Evolutionary conservation across 2,888 invertebrate species (phyloP).

Genomic region (Cerceris rybyensis): DNA sequence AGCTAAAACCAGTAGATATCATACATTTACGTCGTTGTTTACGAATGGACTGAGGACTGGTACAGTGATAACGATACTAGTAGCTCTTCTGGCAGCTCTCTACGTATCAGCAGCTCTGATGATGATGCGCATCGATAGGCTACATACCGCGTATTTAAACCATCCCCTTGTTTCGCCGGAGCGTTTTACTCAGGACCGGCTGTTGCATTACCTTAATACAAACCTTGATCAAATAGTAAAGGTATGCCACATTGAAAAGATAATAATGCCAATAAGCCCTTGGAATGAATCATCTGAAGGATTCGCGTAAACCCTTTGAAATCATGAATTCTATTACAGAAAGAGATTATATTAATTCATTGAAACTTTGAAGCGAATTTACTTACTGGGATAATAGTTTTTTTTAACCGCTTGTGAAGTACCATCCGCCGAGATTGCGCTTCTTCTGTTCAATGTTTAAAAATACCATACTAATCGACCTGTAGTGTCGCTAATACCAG

Average conservation of each 20-base stretch:
- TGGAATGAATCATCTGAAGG: too few species aligned
- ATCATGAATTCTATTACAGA: background rate
- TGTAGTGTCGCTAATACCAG: too few species aligned
- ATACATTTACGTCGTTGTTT: conserved; percentile 40
- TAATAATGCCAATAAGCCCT: too few species aligned
- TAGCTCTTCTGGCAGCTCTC: conserved; percentile 75
- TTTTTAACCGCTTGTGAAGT: too few species aligned
- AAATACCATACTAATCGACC: too few species aligned
- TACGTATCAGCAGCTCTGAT: conserved; percentile 78
- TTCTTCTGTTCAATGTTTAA: too few species aligned
- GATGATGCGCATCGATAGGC: conserved; percentile 78
- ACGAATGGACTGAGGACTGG: conserved; percentile 65
- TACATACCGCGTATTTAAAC: conserved; percentile 78
- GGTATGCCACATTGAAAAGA: conserved; percentile 81
- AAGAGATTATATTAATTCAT: too few species aligned
- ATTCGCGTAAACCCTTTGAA: background rate
- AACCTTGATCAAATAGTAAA: conserved; percentile 92
- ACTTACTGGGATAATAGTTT: too few species aligned
- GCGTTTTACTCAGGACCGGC: conserved; percentile 76
- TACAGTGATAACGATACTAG: conserved; percentile 75
- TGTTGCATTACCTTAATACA: conserved; percentile 84
- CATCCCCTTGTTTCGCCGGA: conserved; percentile 78
- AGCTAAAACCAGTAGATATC: conserved; percentile 35
- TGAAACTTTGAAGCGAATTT: too few species aligned
- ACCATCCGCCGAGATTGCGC: too few species aligned